Evolutionary conservation across 37 sponge, comb jelly and placozoan genomes (phyloP).

Genomic region (Cladorhizidae sp.): DNA sequence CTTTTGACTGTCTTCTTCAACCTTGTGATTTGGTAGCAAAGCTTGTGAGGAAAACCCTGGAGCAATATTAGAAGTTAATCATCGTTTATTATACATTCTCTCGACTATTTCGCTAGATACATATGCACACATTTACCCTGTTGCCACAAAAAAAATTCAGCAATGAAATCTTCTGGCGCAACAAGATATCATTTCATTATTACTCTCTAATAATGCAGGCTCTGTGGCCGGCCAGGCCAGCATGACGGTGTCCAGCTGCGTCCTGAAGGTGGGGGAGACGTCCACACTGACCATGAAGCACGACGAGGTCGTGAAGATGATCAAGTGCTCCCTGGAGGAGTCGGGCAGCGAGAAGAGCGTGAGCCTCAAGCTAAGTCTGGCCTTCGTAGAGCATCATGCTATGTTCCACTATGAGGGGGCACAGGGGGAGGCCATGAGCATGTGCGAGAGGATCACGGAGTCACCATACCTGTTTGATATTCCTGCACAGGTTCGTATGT

Average conservation of each 20-base stretch:
- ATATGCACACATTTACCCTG: too few relatives aligned
- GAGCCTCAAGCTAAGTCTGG: slow-evolving; percentile 45
- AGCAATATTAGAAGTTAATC: too few relatives aligned
- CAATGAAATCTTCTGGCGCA: too few relatives aligned
- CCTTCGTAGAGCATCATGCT: slow-evolving; percentile 26
- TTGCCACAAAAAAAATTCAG: too few relatives aligned
- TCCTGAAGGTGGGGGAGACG: slow-evolving; percentile 57
- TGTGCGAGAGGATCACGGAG: slow-evolving; percentile 38
- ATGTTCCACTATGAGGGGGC: slow-evolving; percentile 51
- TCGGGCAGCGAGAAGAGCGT: background rate
- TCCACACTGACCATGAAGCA: slow-evolving; percentile 41
- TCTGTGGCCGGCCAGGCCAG: slow-evolving; percentile 62
- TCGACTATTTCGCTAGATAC: too few relatives aligned
- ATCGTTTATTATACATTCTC: too few relatives aligned
- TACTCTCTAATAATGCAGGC: slow-evolving; percentile 11
- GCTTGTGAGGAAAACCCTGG: too few relatives aligned
- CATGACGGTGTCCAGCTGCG: slow-evolving; percentile 47
- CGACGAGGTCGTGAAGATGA: slow-evolving; percentile 48
- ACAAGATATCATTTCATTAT: too few relatives aligned
- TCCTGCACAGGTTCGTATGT: slow-evolving; percentile 54
- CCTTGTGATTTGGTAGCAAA: too few relatives aligned
- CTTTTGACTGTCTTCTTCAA: too few relatives aligned
- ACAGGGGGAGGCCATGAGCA: slow-evolving; percentile 23
- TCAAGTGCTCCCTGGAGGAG: slow-evolving; percentile 19
- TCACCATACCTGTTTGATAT: slow-evolving; percentile 52